Conservation (phyloP, 2,113 vertebrate species). For the Pionites leucogaster region DNA sequence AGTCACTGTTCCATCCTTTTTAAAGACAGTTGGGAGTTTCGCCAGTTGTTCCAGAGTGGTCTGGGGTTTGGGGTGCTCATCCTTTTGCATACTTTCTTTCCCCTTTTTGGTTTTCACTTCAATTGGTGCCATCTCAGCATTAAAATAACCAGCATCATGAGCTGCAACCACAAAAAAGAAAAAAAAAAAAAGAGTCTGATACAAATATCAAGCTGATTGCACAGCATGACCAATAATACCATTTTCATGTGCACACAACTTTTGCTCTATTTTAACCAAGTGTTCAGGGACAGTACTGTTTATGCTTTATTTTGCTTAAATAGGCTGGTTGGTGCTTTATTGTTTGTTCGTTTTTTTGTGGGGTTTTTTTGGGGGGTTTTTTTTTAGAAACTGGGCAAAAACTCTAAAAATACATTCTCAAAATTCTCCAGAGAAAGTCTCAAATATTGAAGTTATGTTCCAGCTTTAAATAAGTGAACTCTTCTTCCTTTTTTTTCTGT, state of each 20-base stretch:
- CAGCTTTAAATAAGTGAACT: background rate
- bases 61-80: slow-evolving; percentile 92
- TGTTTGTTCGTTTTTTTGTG: background rate
- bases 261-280: background rate
- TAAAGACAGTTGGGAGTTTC: slow-evolving; percentile 89
- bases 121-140: slow-evolving; percentile 89
- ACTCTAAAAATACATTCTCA: background rate
- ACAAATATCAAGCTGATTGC: background rate
- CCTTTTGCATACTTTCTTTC: slow-evolving; percentile 84
- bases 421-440: background rate
- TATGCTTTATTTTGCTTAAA: background rate
- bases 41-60: slow-evolving; percentile 88
- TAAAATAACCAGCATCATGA: slow-evolving; percentile 86
- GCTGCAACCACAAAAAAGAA: slow-evolving; percentile 71
- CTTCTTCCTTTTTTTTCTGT: background rate
- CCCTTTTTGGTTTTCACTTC: slow-evolving; percentile 93
- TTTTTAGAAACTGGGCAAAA: background rate
- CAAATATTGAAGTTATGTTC: background rate
- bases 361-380: fast-evolving
- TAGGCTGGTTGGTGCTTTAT: background rate
- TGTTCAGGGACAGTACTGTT: background rate
- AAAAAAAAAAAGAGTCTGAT: background rate
- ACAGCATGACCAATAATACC: background rate
- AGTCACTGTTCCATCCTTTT: slow-evolving; percentile 92
- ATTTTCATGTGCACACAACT: background rate